Percentiles rank a stretch among this genome's conserved stretches.
These are phyloP conservation scores for Actias luna DNA, from an alignment of 2,888 invertebrate genomes.

Conservation along the genomic window DNA sequence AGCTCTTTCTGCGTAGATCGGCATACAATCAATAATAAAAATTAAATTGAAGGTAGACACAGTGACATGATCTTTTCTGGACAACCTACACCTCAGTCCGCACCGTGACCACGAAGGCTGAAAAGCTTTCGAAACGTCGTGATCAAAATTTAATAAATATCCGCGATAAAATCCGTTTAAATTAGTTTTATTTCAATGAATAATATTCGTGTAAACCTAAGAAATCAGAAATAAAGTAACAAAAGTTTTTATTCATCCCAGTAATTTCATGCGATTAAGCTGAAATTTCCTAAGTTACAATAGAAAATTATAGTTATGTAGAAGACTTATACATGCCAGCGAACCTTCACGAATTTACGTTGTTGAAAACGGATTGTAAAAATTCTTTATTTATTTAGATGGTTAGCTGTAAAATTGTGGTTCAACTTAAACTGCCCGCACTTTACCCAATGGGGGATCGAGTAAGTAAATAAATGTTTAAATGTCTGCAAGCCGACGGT, in stretches of 20 bases:
- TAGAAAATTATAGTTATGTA: background rate
- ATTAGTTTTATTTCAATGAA: too few species aligned
- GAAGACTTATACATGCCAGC: background rate
- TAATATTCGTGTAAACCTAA: too few species aligned
- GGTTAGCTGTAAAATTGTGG: conserved; percentile 38
- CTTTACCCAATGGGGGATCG: conserved; percentile 41
- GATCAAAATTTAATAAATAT: too few species aligned
- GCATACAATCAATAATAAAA: too few species aligned
- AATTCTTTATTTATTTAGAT: conserved; percentile 28
- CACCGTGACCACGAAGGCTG: too few species aligned
- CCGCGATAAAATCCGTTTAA: too few species aligned
- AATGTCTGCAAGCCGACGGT: conserved; percentile 48
- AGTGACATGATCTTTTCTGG: too few species aligned
- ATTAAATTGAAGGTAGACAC: too few species aligned
- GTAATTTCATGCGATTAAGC: background rate
- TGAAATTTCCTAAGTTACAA: background rate
- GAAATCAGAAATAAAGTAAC: background rate
- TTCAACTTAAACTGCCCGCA: conserved; percentile 38
- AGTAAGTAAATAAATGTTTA: conserved; percentile 58
- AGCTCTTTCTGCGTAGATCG: too few species aligned
- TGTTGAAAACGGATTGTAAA: conserved; percentile 21
- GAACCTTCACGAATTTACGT: conserved; percentile 8
- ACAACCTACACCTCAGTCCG: too few species aligned
- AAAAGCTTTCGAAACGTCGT: too few species aligned
- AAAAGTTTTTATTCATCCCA: background rate